phyloP scores from a whole-genome alignment of 1,140 invertebrate genomes.

The Danaus melanippus region DNA sequence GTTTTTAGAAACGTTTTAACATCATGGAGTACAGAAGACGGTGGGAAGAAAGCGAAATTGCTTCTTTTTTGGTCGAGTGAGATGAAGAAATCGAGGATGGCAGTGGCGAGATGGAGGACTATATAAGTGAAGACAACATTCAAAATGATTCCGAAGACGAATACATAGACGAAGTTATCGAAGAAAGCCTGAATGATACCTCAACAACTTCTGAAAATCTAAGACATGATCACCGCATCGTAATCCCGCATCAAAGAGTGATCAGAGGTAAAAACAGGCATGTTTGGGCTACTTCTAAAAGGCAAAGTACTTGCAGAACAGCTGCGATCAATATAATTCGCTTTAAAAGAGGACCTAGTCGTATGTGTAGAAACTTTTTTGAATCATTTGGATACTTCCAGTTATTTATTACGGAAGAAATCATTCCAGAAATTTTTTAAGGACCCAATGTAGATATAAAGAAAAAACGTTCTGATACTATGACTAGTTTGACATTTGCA shows the following conservation, averaged over 20 bases:
- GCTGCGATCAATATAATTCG: slow-evolving; percentile 24
- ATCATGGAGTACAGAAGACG: slow-evolving; percentile 9
- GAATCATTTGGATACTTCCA: slow-evolving; percentile 12
- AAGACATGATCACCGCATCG: slow-evolving; percentile 3
- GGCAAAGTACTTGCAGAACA: slow-evolving; percentile 10
- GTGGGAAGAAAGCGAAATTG: slow-evolving; percentile 9
- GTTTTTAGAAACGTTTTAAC: slow-evolving; percentile 2
- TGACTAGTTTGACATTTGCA: slow-evolving; percentile 19
- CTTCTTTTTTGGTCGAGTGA: slow-evolving; percentile 5
- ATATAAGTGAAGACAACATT: slow-evolving; percentile 12
- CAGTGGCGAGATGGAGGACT: slow-evolving; percentile 5
- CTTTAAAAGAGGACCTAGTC: slow-evolving; percentile 18
- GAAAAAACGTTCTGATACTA: slow-evolving; percentile 13
- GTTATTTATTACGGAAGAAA: slow-evolving; percentile 16
- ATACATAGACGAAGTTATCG: slow-evolving; percentile 4
- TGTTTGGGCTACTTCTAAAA: slow-evolving; percentile 21
- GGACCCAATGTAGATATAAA: slow-evolving; percentile 25
- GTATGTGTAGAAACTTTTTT: slow-evolving; percentile 19
- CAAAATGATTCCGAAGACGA: slow-evolving; percentile 10
- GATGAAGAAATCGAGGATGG: slow-evolving; percentile 2
- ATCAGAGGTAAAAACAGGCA: slow-evolving; percentile 17
- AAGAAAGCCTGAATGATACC: slow-evolving; percentile 6
- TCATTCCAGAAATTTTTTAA: slow-evolving; percentile 16
- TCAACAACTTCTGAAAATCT: slow-evolving; percentile 6
- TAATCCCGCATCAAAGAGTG: slow-evolving; percentile 3